phyloP scores from a whole-genome alignment of 2,888 invertebrate genomes.

The Parnassius glacialis region DNA sequence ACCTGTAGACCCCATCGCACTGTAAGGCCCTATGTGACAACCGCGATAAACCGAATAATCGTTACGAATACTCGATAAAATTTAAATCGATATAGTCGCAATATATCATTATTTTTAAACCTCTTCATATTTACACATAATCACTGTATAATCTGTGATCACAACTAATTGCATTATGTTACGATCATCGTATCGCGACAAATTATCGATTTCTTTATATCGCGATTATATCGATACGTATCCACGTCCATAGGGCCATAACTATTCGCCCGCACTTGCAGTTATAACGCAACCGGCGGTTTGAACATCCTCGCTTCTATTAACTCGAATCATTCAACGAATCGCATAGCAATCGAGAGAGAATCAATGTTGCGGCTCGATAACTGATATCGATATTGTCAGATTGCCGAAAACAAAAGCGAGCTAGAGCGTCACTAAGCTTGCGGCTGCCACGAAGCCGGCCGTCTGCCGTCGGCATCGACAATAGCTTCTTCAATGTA shows the following conservation, averaged over 20 bases:
- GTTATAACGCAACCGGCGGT: conserved; percentile 43
- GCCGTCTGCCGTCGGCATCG: conserved; percentile 66
- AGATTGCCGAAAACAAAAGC: conserved; percentile 78
- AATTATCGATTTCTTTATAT: conserved; percentile 5
- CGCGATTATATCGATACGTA: conserved; percentile 26
- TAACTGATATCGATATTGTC: conserved; percentile 46
- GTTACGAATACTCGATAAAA: background rate
- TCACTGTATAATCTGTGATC: conserved; percentile 2
- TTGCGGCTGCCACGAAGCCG: conserved; percentile 68
- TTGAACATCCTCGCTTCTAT: conserved; percentile 45
- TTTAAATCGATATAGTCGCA: conserved; percentile 19
- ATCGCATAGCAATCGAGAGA: conserved; percentile 19
- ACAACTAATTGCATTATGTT: conserved; percentile 3
- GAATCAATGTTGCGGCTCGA: conserved; percentile 26
- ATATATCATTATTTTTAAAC: background rate
- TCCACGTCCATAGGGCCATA: conserved; percentile 30
- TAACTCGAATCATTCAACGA: conserved; percentile 33
- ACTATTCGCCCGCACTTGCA: conserved; percentile 39
- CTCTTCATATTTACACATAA: background rate
- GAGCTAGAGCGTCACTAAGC: conserved; percentile 68
- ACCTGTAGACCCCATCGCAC: conserved; percentile 30
- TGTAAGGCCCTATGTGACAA: conserved; percentile 28
- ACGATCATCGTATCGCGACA: background rate
- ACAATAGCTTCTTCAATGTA: conserved; percentile 64
- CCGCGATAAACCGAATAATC: conserved; percentile 4